Base-by-base conservation (phyloP, 1,140 invertebrate genomes). In the Neelides sp. region DNA sequence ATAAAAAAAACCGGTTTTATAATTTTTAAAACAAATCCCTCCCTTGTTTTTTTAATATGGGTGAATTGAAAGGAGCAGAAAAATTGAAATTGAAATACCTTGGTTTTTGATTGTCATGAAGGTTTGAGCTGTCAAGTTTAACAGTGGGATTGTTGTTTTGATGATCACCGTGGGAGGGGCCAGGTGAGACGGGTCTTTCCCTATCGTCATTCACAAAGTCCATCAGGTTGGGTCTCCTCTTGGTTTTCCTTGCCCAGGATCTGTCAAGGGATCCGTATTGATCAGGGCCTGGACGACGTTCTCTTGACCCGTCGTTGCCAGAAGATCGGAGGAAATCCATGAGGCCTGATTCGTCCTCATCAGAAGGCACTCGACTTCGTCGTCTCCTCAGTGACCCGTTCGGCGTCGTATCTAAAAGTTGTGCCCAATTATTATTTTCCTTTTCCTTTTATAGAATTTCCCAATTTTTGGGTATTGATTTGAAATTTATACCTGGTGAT, bases 321-420 rank as follows among this genome's bases (percentile, higher is more conserved):
- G 80, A 79, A 0, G 78, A 77, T 39, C 84, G 70, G 22, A 93
- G 68, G 63, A 88, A 92, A 62, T 90, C 85, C 78, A 93, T 81
- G 1, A 93, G 67, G 45, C 79, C 81, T 2, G 78, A 78, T 56
- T 91, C 86, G 62, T 90, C 84, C 61, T 86, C 85, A 61, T 85
- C 83, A 13, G 81, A 82, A 0, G 84, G 77, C 27, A 87, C 78
- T 17, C 85, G 75, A 62, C 85, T 84, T 52, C 85, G 73, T 23
- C 86, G 72, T 32, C 86, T 71, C 15, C 87, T 71, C 8, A 91
- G 69, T 50, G 84, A 90, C 15, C 88, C 86, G 57, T 86, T 90
- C 30, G 88, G 87, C 1, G 88, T 91, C 19, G 88, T 79, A 64
- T 91, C 86, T 81, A 62, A 4, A 65, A 64, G 26, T n/a, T 28